Base-by-base conservation (phyloP, 1,140 invertebrate species). In the Ooceraea biroi region DNA sequence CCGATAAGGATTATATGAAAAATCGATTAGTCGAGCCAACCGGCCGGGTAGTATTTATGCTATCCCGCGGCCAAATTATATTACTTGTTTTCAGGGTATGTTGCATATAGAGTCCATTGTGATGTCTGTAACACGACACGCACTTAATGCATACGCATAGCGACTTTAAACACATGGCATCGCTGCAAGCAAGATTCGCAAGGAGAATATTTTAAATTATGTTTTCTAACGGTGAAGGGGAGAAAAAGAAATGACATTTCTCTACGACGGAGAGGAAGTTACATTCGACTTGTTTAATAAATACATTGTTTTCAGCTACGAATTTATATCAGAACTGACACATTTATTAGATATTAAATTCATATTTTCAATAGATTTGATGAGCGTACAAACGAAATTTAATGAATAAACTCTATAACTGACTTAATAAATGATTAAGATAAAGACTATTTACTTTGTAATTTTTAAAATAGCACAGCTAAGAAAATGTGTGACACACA, bases 1-100 rank as follows among this genome's bases (percentile, higher is more conserved):
- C 25, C 48, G 60, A 55, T 60, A 58, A 82, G 87, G 87, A 88
- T 88, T 88, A 88, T 61, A 30, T 46, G 87, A 85, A 83, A 88
- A 88, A 88, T 88, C 87, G 76, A 88, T 88, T 85, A 82, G 74
- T 52, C 30, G 50, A 46, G 60, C 55, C 25, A 80, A 60, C 65
- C 48, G 65, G 65, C 69, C 50, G 50, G 65, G 44, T 69, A 36
- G 25, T 80, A 80, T 58, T 78, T 78, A 69, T 69, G 63, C 63
- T 63, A 22, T 57, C 76, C 50, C 48, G 36, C 50, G 36, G 22
- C 30, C 30, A 14, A 78, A 69, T 17, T 55, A 10, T 57, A 78
- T 78, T 78, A 69, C 50, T 80, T 80, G 65, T 80, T 76, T 69
- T 57, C 50, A 80, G 36, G 7, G 11, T 25, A 8, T 44, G 17